Conservation (phyloP, 2,888 invertebrate species). For the Drosophila multiciliata region DNA sequence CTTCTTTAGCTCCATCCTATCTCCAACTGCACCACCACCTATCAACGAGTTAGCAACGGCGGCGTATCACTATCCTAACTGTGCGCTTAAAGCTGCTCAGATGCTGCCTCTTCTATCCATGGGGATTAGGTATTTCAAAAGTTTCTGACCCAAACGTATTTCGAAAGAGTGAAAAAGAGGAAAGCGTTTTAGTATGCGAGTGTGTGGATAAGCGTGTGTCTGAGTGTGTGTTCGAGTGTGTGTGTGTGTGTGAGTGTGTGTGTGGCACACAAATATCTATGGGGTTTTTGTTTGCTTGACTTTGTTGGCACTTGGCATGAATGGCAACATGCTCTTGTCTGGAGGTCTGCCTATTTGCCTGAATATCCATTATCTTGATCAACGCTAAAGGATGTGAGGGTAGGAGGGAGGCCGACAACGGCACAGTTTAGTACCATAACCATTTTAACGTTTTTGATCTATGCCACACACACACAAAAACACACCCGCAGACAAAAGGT, state of each 20-base stretch:
- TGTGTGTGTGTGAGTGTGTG: neutral
- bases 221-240: neutral
- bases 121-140: constrained; percentile 75
- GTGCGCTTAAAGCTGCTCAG: constrained; percentile 56
- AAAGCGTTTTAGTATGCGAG: neutral
- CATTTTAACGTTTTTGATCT: constrained; percentile 64
- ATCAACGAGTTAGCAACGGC: constrained; percentile 5
- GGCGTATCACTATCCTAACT: constrained; percentile 44
- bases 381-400: constrained; percentile 27
- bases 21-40: neutral
- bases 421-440: constrained; percentile 40
- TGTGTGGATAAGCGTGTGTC: constrained; percentile 2
- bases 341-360: constrained; percentile 68
- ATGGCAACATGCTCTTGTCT: constrained; percentile 59
- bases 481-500: constrained; percentile 36
- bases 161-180: constrained; percentile 25
- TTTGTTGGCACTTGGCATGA: constrained; percentile 76
- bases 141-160: constrained; percentile 81
- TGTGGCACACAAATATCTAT: constrained; percentile 50
- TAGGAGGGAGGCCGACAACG: constrained; percentile 3
- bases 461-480: constrained; percentile 24
- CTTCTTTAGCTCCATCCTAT: neutral
- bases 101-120: constrained; percentile 54
- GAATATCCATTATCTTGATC: constrained; percentile 75
- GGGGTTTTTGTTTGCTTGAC: constrained; percentile 75